These are phyloP conservation scores for Pachycephala philippinensis DNA, from an alignment of 2,113 vertebrate species.

Conservation along the genomic window DNA sequence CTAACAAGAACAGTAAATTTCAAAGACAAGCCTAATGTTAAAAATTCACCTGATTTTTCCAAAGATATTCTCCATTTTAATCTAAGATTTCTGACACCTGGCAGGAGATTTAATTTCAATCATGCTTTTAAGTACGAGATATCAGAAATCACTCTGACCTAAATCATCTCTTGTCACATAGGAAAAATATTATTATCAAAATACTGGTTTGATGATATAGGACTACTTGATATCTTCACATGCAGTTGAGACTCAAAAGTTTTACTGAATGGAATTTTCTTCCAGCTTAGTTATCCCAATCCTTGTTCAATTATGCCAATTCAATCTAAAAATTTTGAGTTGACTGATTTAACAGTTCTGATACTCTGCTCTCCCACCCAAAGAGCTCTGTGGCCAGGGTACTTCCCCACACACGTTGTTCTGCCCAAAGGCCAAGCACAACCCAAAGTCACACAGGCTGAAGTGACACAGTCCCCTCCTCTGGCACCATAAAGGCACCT, in stretches of 20 bases:
- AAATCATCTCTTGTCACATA: not conserved
- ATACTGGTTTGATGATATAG: not conserved
- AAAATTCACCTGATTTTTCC: not conserved
- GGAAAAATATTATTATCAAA: not conserved
- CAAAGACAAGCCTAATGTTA: not conserved
- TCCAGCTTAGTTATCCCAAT: not conserved
- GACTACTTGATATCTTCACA: not conserved
- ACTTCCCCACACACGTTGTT: fast-evolving
- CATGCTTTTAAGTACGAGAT: not conserved
- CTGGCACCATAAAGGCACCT: not conserved
- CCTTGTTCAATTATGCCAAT: not conserved
- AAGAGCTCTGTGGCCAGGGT: not conserved
- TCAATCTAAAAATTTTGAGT: not conserved
- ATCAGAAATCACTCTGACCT: not conserved
- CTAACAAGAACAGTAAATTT: not conserved
- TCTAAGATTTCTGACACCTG: not conserved
- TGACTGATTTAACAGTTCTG: not conserved
- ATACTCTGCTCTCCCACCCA: not conserved
- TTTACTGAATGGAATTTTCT: not conserved
- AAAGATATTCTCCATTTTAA: not conserved
- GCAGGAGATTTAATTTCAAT: not conserved
- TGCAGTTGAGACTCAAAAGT: not conserved
- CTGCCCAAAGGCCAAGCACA: not conserved
- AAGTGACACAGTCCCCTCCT: not conserved
- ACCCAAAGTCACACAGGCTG: not conserved